Conservation (phyloP, 1,140 invertebrate species). For the Drosophila ambigua region DNA sequence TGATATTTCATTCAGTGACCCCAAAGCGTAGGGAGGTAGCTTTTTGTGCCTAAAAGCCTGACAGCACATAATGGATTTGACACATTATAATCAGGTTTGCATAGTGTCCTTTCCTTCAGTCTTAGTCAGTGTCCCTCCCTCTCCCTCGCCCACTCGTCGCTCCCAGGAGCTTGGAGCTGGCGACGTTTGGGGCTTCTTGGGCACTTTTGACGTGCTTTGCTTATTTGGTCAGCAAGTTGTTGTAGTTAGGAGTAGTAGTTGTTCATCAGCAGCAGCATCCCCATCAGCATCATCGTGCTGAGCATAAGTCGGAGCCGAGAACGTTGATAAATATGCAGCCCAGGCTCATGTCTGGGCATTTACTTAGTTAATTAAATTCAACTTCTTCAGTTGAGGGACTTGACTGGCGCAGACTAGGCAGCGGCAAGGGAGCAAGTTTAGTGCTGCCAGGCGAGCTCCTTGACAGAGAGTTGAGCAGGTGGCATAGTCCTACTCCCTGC, state of each 20-base stretch:
- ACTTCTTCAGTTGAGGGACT: conserved; percentile 59
- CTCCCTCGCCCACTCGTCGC: not conserved
- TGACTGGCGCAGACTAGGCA: conserved; percentile 37
- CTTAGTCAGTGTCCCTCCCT: conserved; percentile 8
- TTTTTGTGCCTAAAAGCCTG: conserved; percentile 67
- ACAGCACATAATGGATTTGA: conserved; percentile 82
- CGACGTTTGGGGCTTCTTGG: conserved; percentile 38
- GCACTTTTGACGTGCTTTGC: conserved; percentile 61
- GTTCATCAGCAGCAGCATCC: not conserved
- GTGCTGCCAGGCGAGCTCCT: conserved; percentile 37
- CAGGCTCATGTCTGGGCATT: conserved; percentile 73
- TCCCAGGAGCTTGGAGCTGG: conserved; percentile 17
- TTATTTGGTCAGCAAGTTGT: conserved; percentile 60
- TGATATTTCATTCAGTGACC: conserved; percentile 44
- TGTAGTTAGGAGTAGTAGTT: conserved; percentile 23
- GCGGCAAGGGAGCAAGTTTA: conserved; percentile 40
- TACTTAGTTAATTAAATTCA: conserved; percentile 82
- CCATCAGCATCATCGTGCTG: not conserved
- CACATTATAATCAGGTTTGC: conserved; percentile 83
- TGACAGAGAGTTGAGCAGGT: conserved; percentile 9
- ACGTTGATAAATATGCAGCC: conserved; percentile 60
- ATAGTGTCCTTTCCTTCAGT: conserved; percentile 51
- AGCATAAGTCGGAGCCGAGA: conserved; percentile 16
- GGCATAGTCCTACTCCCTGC: not conserved
- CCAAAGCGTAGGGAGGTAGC: conserved; percentile 14